These are phyloP conservation scores for Chelonus formosanus DNA, from an alignment of 2,888 invertebrate genomes.

Conservation along the genomic window DNA sequence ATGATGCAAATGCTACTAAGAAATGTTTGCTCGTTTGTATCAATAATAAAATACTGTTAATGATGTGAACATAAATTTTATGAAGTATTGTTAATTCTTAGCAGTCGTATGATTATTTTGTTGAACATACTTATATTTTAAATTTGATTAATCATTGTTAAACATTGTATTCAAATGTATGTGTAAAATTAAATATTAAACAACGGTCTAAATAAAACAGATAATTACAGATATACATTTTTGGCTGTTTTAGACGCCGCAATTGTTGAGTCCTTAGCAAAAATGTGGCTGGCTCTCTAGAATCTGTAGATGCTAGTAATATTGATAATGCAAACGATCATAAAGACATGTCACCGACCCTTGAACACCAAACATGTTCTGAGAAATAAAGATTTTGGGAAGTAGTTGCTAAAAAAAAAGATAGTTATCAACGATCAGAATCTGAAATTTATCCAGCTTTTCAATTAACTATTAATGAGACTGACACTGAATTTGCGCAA, in stretches of 20 bases:
- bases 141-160: too few species aligned
- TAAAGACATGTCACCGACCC: conserved; percentile 48
- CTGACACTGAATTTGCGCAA: conserved; percentile 58
- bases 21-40: neutral
- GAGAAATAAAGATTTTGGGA: conserved; percentile 64
- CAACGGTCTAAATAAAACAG: too few species aligned
- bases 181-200: too few species aligned
- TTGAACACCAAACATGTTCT: conserved; percentile 61
- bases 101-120: too few species aligned
- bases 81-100: too few species aligned
- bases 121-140: too few species aligned
- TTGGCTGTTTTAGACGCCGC: conserved; percentile 62
- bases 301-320: conserved; percentile 64
- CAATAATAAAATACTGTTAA: too few species aligned
- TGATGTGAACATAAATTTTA: too few species aligned
- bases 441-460: conserved; percentile 60
- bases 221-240: too few species aligned
- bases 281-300: conserved; percentile 62
- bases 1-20: conserved; percentile 26
- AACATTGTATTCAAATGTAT: too few species aligned
- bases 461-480: conserved; percentile 59
- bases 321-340: conserved; percentile 54
- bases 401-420: conserved; percentile 59
- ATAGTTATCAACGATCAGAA: conserved; percentile 60
- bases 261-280: conserved; percentile 61